A percentile compares a stretch with the other conserved stretches of the same genome.
phyloP scores from a whole-genome alignment of 2,113 vertebrate species.

The Corythaixoides concolor region DNA sequence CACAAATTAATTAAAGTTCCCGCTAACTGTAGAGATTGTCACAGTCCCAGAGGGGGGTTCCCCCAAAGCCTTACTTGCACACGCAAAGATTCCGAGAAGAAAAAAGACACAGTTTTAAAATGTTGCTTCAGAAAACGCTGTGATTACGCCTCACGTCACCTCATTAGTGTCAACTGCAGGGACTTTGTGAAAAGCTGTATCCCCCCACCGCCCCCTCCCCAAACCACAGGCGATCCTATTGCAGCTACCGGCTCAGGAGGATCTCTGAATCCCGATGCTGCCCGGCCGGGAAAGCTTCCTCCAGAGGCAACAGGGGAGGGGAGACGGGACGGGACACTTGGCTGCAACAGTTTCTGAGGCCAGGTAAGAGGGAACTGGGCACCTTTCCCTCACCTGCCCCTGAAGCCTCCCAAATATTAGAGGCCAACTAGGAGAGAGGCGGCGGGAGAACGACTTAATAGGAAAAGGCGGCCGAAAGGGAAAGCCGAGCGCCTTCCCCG shows the following conservation, averaged over 20 bases:
- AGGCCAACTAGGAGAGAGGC: too few species aligned
- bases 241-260: neutral
- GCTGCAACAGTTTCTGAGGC: conserved; percentile 42
- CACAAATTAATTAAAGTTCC: conserved; percentile 64
- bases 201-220: neutral
- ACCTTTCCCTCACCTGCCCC: neutral
- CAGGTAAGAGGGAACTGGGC: neutral
- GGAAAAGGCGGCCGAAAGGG: neutral
- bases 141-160: neutral
- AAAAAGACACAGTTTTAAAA: neutral
- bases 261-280: conserved; percentile 73
- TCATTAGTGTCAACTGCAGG: neutral
- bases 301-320: conserved; percentile 49
- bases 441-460: neutral
- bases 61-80: neutral
- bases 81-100: neutral
- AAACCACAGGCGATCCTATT: neutral
- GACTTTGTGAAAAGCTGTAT: neutral
- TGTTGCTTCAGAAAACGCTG: neutral
- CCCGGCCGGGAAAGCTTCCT: conserved; percentile 73
- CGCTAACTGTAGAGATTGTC: conserved; percentile 4
- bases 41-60: neutral
- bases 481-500: neutral
- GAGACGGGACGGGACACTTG: neutral
- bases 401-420: neutral